Conservation (phyloP, 2,113 vertebrate species). For the Merops nubicus region DNA sequence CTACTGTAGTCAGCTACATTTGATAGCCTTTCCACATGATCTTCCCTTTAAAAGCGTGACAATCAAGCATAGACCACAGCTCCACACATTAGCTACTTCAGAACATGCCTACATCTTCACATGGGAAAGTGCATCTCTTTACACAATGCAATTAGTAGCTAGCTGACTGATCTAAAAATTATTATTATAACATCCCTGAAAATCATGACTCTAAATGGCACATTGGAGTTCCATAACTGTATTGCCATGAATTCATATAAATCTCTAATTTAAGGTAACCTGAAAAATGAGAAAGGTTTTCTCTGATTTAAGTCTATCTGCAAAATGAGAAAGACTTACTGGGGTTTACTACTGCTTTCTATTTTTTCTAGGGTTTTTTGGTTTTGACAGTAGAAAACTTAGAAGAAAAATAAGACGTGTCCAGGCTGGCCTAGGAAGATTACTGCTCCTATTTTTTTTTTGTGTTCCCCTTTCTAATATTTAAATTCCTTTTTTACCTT, state of each 20-base stretch:
- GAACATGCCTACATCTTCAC: background rate
- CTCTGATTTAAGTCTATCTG: background rate
- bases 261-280: background rate
- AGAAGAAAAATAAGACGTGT: background rate
- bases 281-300: background rate
- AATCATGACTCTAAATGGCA: background rate
- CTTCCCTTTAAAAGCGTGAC: background rate
- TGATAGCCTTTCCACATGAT: background rate
- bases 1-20: background rate
- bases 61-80: background rate
- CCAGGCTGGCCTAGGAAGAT: background rate
- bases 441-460: background rate
- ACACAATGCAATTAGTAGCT: background rate
- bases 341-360: background rate
- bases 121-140: background rate
- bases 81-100: background rate
- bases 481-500: background rate
- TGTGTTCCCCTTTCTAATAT: background rate
- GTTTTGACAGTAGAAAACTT: background rate
- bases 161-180: background rate
- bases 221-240: background rate
- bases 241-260: background rate
- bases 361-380: background rate
- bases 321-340: background rate
- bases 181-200: rapidly evolving